These are phyloP conservation scores for Passerina amoena DNA, from an alignment of 2,113 vertebrate genomes.

Conservation along the genomic window DNA sequence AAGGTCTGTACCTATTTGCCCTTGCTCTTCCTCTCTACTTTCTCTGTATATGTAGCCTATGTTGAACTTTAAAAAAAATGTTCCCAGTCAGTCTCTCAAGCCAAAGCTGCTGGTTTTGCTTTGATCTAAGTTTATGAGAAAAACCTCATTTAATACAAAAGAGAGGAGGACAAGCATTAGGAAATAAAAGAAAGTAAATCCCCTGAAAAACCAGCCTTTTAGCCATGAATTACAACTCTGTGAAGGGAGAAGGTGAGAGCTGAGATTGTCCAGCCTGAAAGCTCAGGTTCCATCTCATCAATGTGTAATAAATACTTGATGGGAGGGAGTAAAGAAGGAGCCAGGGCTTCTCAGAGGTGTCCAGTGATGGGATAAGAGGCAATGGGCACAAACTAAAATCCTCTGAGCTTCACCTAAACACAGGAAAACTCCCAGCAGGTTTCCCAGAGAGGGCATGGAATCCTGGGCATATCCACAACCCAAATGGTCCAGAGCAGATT, in stretches of 20 bases:
- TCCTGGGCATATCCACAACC: not conserved
- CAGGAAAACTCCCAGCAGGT: not conserved
- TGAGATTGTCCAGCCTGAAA: not conserved
- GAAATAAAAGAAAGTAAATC: not conserved
- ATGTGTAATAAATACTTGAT: not conserved
- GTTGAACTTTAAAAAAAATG: not conserved
- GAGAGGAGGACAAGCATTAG: not conserved
- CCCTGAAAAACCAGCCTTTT: not conserved
- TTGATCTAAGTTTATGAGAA: not conserved
- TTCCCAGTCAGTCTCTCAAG: not conserved
- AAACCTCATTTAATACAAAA: not conserved
- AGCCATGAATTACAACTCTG: not conserved
- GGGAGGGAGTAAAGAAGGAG: not conserved
- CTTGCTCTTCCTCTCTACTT: not conserved
- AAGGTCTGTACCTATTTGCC: not conserved
- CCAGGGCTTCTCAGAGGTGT: not conserved
- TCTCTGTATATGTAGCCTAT: not conserved
- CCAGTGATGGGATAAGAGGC: not conserved
- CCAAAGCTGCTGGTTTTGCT: not conserved
- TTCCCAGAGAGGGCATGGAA: not conserved
- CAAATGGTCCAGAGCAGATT: not conserved
- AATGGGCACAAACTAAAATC: not conserved
- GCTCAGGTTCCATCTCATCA: not conserved
- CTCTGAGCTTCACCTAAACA: not conserved
- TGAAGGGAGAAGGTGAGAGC: not conserved